phyloP scores from a whole-genome alignment of 2,888 invertebrate genomes.

The Ennomos erosarius region DNA sequence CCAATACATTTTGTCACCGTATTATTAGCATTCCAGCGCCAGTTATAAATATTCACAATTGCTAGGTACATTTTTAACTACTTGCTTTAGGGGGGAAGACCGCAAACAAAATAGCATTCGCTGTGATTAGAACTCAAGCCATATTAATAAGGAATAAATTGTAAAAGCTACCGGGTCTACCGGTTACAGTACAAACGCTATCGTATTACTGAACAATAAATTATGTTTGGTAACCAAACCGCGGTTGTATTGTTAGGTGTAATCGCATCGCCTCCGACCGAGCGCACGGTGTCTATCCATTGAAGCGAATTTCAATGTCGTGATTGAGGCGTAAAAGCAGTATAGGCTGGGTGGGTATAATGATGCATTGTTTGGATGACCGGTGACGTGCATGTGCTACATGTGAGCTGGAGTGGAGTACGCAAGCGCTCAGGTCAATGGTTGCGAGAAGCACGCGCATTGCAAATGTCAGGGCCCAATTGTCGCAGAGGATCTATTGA shows the following conservation, averaged over 20 bases:
- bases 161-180: slow-evolving; percentile 25
- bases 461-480: slow-evolving; percentile 73
- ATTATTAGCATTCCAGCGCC: slow-evolving; percentile 74
- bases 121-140: too few species aligned
- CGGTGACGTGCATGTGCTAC: slow-evolving; percentile 52
- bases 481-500: slow-evolving; percentile 41
- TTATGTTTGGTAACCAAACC: slow-evolving; percentile 53
- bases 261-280: slow-evolving; percentile 54
- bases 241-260: slow-evolving; percentile 58
- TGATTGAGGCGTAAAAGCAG: slow-evolving; percentile 65
- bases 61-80: too few species aligned
- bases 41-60: slow-evolving; percentile 53
- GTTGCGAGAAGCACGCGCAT: slow-evolving; percentile 58
- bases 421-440: slow-evolving; percentile 65
- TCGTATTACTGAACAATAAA: slow-evolving; percentile 39
- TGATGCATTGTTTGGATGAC: slow-evolving; percentile 73
- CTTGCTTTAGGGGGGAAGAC: too few species aligned
- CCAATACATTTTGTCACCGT: slow-evolving; percentile 75
- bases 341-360: slow-evolving; percentile 53
- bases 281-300: slow-evolving; percentile 71
- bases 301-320: slow-evolving; percentile 68
- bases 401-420: slow-evolving; percentile 60
- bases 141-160: background rate
- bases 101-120: slow-evolving; percentile 9
- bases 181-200: slow-evolving; percentile 26